These are phyloP conservation scores for Ametastegia equiseti DNA, from an alignment of 2,888 invertebrate genomes.

Conservation along the genomic window DNA sequence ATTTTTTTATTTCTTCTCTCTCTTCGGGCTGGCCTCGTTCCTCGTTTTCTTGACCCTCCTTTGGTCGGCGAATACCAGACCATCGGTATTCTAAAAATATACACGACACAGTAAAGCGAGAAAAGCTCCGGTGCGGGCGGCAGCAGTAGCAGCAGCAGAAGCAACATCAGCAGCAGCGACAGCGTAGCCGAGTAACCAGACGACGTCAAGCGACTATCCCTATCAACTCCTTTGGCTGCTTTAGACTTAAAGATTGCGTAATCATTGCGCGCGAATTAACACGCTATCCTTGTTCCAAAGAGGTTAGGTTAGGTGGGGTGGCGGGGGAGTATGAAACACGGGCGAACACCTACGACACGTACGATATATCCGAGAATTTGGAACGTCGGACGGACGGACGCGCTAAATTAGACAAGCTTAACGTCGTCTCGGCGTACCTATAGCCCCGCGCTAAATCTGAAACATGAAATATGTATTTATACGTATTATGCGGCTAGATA, in stretches of 20 bases:
- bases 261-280: constrained; percentile 55
- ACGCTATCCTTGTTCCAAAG: constrained; percentile 17
- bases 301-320: neutral
- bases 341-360: constrained; percentile 35
- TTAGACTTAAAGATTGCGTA: constrained; percentile 65
- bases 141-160: neutral
- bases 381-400: constrained; percentile 8
- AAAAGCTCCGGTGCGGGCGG: too few relatives aligned
- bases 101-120: constrained; percentile 23
- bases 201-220: constrained; percentile 29
- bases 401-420: constrained; percentile 19
- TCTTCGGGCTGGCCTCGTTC: constrained; percentile 14
- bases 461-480: neutral
- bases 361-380: constrained; percentile 26
- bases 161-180: neutral
- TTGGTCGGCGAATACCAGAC: constrained; percentile 36
- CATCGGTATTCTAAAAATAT: constrained; percentile 47
- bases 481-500: neutral
- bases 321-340: neutral
- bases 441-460: neutral
- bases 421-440: neutral
- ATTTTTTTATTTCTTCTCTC: constrained; percentile 3
- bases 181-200: neutral
- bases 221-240: neutral
- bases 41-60: constrained; percentile 40